Base-by-base conservation (phyloP, 2,888 invertebrate genomes). In the Cataglyphis altisquamis region DNA sequence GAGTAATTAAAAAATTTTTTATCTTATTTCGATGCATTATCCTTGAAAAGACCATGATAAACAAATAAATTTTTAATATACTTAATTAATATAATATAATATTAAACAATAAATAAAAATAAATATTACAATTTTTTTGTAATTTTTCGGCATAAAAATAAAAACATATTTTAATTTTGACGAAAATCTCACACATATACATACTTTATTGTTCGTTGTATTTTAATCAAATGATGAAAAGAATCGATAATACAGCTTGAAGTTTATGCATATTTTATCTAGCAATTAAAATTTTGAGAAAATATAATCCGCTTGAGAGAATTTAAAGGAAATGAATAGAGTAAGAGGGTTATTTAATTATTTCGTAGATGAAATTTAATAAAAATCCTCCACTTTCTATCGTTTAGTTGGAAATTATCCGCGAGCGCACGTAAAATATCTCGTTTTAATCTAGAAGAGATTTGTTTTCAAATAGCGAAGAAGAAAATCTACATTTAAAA, bases 251-350 rank as follows among this genome's bases (percentile, higher is more conserved):
- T 29, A n/a, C 29, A 45, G 21, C 45, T 62, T 32, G 5, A 45
- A 10, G 36, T 39, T 52, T 64, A 36, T 25, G 12, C 25, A 36
- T 63, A 39, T 9, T 62, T 73, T 25, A 66, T 39, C 4, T 15
- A 32, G 8, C 48, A 52, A 39, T 18, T 75, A 75, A 75, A 64
- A 52, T 75, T 73, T 29, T 29, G 9, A 29, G 60, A n/a, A 62
- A 18, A 25, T 39, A 57, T 18, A 60, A 3, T 60, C n/a, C 41
- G 5, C 4, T 18, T 3, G 5, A 60, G 6, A 48, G n/a, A 52
- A 41, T 41, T 41, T 29, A 29, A 62, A 73, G 8, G 10, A 29
- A 25, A 60, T 52, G 6, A 52, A 48, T 8, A 48, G 6, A 52
- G 8, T 52, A 52, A 52, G 5, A 52, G n/a, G 8, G 6, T 60